Evolutionary conservation across 2,113 vertebrate genomes (phyloP).

Genomic region (Tychaedon coryphoeus): DNA sequence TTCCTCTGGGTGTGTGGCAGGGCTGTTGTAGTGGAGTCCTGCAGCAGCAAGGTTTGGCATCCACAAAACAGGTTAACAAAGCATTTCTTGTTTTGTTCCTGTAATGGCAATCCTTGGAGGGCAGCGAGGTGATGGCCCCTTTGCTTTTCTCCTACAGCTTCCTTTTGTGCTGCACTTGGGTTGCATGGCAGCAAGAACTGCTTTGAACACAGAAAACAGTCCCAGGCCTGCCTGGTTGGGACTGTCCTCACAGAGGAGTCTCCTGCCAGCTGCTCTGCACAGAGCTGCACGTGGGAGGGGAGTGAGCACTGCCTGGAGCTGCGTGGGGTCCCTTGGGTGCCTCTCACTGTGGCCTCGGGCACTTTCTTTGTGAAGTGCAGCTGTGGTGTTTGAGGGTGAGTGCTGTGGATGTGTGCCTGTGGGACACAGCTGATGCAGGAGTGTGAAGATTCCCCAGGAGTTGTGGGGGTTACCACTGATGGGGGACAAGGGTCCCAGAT

Average conservation of each 20-base stretch:
- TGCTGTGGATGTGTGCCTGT: neutral
- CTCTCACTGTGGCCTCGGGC: neutral
- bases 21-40: neutral
- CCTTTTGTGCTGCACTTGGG: neutral
- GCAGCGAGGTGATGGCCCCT: neutral
- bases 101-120: neutral
- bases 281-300: neutral
- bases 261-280: neutral
- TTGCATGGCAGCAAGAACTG: neutral
- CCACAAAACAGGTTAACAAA: neutral
- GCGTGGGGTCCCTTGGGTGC: neutral
- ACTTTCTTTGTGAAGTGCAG: neutral
- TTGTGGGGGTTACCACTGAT: neutral
- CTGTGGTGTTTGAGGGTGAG: neutral
- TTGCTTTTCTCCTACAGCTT: neutral
- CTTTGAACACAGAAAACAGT: neutral
- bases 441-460: neutral
- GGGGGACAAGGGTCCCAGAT: neutral
- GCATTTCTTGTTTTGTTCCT: neutral
- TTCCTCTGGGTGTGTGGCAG: neutral
- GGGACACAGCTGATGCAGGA: neutral
- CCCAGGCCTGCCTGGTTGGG: neutral
- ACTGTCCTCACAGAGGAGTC: neutral
- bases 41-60: neutral
- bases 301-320: fast-evolving